A percentile compares a stretch with the other conserved stretches of the same genome.
Evolutionary conservation across 2,888 invertebrate genomes (phyloP).

Genomic region (Chymomyza amoena): DNA sequence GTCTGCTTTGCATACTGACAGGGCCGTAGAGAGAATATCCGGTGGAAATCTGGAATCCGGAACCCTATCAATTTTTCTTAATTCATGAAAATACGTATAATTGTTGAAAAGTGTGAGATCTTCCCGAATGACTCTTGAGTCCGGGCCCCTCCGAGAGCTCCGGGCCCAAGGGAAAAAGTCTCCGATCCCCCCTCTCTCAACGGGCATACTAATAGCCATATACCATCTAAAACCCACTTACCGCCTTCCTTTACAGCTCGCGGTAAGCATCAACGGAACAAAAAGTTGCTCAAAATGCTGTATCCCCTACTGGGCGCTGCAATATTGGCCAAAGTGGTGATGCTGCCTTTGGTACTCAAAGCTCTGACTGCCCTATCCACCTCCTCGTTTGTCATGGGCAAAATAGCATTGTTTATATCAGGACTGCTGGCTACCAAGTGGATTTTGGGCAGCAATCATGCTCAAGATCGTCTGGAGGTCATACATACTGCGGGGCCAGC

Average conservation of each 20-base stretch:
- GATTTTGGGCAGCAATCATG: constrained; percentile 57
- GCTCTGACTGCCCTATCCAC: constrained; percentile 84
- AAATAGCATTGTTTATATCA: constrained; percentile 74
- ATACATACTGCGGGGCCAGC: constrained; percentile 59
- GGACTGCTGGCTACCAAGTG: constrained; percentile 73
- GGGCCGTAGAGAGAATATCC: too few species aligned
- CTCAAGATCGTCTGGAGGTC: constrained; percentile 62
- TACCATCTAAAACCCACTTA: too few species aligned
- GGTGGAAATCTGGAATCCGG: too few species aligned
- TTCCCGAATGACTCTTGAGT: too few species aligned
- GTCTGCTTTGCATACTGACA: too few species aligned
- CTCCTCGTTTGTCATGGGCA: constrained; percentile 77
- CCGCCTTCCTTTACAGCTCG: constrained; percentile 54
- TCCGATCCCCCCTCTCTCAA: too few species aligned
- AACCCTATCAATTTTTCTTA: too few species aligned
- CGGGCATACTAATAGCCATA: too few species aligned
- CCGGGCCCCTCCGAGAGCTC: too few species aligned
- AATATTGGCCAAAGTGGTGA: constrained; percentile 83
- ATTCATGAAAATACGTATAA: too few species aligned
- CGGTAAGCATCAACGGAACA: constrained; percentile 75
- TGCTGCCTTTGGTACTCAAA: constrained; percentile 85
- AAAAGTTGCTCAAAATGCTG: constrained; percentile 81
- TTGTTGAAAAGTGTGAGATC: too few species aligned
- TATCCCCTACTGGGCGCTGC: constrained; percentile 83
- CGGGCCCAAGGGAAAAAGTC: too few species aligned